phyloP scores from a whole-genome alignment of 2,888 invertebrate species.

The Heterodera filipjevi region DNA sequence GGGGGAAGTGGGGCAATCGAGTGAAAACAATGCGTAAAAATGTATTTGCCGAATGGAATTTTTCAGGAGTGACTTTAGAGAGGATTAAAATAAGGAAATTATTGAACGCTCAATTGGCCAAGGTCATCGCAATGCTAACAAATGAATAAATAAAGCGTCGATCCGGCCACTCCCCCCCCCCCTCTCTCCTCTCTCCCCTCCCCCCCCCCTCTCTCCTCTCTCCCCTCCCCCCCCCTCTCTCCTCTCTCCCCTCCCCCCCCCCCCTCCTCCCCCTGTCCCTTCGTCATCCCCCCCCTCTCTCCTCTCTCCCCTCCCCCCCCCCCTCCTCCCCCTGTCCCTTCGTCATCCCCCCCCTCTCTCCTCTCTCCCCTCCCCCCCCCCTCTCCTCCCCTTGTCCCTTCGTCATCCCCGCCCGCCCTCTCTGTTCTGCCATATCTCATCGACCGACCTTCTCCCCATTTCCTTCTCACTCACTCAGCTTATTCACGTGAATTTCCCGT shows the following conservation, averaged over 20 bases:
- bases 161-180: background rate
- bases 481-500: constrained; percentile 7
- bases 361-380: background rate
- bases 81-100: no score
- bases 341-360: background rate
- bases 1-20: no score
- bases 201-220: no score
- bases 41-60: no score
- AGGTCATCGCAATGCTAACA: no score
- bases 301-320: background rate
- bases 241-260: background rate
- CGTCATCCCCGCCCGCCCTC: background rate
- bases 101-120: no score
- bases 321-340: background rate
- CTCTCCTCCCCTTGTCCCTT: background rate
- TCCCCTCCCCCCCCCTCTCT: background rate
- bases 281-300: background rate
- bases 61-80: no score
- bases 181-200: background rate
- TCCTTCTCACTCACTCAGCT: background rate
- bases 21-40: no score
- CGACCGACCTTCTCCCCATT: background rate
- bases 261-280: background rate
- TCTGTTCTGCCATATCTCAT: background rate
- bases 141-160: no score